These are phyloP conservation scores for Orestias chungarensis DNA, from an alignment of 2,797 vertebrate genomes.

Conservation along the genomic window DNA sequence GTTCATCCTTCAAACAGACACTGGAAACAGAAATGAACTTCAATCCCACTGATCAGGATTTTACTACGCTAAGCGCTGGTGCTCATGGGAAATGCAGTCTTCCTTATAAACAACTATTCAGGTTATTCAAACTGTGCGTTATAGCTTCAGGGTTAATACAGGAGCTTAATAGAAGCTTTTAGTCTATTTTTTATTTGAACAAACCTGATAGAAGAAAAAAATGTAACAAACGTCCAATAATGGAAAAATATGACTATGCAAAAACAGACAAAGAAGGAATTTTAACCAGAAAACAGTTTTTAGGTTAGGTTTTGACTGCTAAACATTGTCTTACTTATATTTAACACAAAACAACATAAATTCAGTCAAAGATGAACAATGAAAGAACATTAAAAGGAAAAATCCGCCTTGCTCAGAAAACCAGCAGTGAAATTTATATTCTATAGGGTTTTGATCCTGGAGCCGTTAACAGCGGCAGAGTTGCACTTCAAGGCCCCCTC, in stretches of 20 bases:
- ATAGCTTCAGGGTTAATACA: background rate
- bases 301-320: background rate
- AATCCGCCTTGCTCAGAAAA: constrained; percentile 11
- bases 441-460: constrained; percentile 13
- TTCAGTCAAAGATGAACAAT: too few relatives aligned
- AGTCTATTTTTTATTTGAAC: background rate
- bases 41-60: too few relatives aligned
- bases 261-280: background rate
- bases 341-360: too few relatives aligned
- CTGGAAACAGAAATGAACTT: too few relatives aligned
- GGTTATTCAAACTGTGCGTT: too few relatives aligned
- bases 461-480: constrained; percentile 29
- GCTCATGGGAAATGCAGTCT: too few relatives aligned
- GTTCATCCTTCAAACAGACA: too few relatives aligned
- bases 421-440: constrained; percentile 24
- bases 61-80: too few relatives aligned
- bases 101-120: background rate
- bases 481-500: constrained; percentile 40
- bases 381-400: background rate
- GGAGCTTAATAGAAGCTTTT: background rate
- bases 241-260: background rate
- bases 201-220: background rate
- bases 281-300: background rate
- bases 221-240: background rate
- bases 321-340: too few relatives aligned